A percentile compares a stretch with the other conserved stretches of the same genome.
Conservation (phyloP, 92 coral and sea anemone species). For the Palythoa caribaeorum region DNA sequence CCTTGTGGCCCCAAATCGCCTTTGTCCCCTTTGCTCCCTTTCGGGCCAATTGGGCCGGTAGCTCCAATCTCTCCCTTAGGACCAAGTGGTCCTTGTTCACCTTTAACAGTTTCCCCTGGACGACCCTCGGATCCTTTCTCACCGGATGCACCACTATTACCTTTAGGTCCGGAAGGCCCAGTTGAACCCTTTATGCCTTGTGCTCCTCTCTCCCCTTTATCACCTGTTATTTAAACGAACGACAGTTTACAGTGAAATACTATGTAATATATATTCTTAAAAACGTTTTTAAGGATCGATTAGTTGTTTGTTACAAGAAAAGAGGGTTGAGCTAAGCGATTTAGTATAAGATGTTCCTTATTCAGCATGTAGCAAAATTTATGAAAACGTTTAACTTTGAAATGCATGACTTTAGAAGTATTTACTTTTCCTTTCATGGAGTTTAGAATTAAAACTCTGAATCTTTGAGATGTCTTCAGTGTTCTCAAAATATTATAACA, state of each 20-base stretch:
- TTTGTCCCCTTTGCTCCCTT: constrained; percentile 25
- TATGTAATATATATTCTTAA: background rate
- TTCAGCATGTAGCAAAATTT: too few species aligned
- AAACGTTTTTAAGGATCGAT: too few species aligned
- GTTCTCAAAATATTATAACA: too few species aligned
- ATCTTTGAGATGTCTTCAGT: too few species aligned
- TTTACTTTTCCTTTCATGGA: too few species aligned
- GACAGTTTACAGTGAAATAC: background rate
- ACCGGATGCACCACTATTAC: constrained; percentile 13
- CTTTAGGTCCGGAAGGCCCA: constrained; percentile 1
- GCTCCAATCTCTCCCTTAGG: constrained; percentile 9
- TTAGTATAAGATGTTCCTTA: background rate
- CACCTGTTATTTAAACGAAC: constrained; percentile 8
- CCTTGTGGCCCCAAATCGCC: constrained; percentile 10
- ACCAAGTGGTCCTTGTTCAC: background rate
- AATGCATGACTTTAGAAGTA: too few species aligned
- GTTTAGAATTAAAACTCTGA: too few species aligned
- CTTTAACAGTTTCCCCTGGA: constrained; percentile 1
- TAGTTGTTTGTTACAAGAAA: too few species aligned
- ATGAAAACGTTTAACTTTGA: too few species aligned
- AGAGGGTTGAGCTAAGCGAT: too few species aligned
- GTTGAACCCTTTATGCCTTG: background rate
- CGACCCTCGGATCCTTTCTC: background rate
- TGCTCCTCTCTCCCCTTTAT: constrained; percentile 18
- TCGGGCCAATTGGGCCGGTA: background rate